A percentile compares a stretch with the other conserved stretches of the same genome.
Evolutionary conservation across 2,113 vertebrate species (phyloP).

Genomic region (Siphamia tubifer): DNA sequence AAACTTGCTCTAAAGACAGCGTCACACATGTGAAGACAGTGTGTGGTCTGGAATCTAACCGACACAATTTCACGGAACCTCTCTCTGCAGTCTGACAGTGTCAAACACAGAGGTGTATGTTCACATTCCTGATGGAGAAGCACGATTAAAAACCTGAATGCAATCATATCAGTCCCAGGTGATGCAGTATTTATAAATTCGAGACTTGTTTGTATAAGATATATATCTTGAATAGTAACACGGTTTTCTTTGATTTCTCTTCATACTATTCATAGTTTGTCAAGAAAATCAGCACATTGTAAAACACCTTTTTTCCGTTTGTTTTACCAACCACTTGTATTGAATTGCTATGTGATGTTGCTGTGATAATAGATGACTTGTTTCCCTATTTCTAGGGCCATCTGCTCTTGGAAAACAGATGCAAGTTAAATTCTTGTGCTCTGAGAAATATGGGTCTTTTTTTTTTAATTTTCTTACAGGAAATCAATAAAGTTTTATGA

Average conservation of each 20-base stretch:
- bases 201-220: too few relatives aligned
- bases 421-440: neutral
- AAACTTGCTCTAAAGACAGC: neutral
- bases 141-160: too few relatives aligned
- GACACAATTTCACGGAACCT: too few relatives aligned
- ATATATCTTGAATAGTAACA: too few relatives aligned
- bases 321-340: neutral
- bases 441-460: neutral
- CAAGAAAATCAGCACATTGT: neutral
- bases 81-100: neutral
- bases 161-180: too few relatives aligned
- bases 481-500: constrained; percentile 37
- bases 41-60: too few relatives aligned
- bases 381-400: neutral
- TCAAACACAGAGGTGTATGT: neutral
- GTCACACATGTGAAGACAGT: too few relatives aligned
- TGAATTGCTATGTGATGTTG: neutral
- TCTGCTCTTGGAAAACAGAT: constrained; percentile 8
- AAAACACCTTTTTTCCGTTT: too few relatives aligned
- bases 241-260: neutral
- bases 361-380: neutral
- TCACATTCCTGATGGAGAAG: too few relatives aligned
- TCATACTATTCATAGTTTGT: neutral
- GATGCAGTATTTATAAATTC: too few relatives aligned
- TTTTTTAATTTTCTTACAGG: constrained; percentile 21